phyloP scores from a whole-genome alignment of 2,888 invertebrate species.

The Hirtodrosophila confusa region DNA sequence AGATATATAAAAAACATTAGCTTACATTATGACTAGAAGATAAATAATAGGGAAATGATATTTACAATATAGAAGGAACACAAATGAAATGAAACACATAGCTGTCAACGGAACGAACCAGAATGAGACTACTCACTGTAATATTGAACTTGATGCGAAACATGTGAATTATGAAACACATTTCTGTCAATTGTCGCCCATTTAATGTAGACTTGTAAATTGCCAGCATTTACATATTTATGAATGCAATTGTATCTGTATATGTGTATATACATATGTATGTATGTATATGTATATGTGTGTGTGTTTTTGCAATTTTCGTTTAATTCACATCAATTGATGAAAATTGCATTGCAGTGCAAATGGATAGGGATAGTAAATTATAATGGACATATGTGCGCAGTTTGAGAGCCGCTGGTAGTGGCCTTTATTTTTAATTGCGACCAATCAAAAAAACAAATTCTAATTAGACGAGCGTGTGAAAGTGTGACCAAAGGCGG shows the following conservation, averaged over 20 bases:
- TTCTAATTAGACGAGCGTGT: constrained; percentile 67
- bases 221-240: constrained; percentile 50
- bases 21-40: no score
- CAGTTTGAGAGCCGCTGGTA: constrained; percentile 24
- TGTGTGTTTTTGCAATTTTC: constrained; percentile 41
- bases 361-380: constrained; percentile 26
- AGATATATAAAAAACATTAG: no score
- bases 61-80: no score
- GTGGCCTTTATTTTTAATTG: constrained; percentile 59
- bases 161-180: not conserved
- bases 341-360: constrained; percentile 66
- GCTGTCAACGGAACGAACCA: no score
- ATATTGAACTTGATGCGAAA: no score
- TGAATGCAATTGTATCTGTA: constrained; percentile 18
- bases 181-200: constrained; percentile 64
- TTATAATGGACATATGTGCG: constrained; percentile 19
- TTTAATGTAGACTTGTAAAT: constrained; percentile 64
- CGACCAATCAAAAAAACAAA: constrained; percentile 63
- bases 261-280: not conserved
- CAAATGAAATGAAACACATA: no score
- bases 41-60: no score
- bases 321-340: constrained; percentile 82
- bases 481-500: constrained; percentile 66
- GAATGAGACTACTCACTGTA: no score
- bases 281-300: constrained; percentile 11